phyloP scores from a whole-genome alignment of 2,113 vertebrate genomes.

The Actinemys pallida region DNA sequence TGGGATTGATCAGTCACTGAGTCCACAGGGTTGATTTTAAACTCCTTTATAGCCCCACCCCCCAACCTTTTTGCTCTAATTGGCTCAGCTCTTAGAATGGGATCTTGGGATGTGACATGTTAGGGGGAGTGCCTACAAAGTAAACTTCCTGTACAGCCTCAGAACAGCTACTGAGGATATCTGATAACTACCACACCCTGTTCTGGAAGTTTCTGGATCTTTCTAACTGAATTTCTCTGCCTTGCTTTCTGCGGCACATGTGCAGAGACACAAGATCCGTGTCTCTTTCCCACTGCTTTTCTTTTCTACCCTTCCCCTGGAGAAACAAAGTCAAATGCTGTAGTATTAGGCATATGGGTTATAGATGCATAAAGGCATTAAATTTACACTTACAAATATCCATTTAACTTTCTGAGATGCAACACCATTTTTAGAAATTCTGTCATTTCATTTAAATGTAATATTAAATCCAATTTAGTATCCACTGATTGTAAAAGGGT shows the following conservation, averaged over 20 bases:
- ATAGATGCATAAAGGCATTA: constrained; percentile 30
- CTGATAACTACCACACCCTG: not conserved
- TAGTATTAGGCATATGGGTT: not conserved
- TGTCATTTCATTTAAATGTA: not conserved
- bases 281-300: no score
- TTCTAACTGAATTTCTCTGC: not conserved
- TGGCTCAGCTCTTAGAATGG: no score
- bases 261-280: no score
- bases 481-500: not conserved
- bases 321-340: no score
- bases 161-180: not conserved
- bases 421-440: constrained; percentile 5
- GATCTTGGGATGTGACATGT: no score
- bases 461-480: constrained; percentile 14
- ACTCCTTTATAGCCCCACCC: no score
- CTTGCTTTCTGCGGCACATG: no score
- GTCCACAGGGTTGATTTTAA: no score
- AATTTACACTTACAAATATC: constrained; percentile 17
- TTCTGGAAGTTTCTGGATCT: not conserved
- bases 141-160: not conserved
- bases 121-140: not conserved
- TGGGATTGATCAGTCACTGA: no score
- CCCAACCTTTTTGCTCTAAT: no score
- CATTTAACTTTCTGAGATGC: not conserved
- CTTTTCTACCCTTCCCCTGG: no score